Evolutionary conservation across 2,113 vertebrate species (phyloP).

Genomic region (Tupaia chinensis): DNA sequence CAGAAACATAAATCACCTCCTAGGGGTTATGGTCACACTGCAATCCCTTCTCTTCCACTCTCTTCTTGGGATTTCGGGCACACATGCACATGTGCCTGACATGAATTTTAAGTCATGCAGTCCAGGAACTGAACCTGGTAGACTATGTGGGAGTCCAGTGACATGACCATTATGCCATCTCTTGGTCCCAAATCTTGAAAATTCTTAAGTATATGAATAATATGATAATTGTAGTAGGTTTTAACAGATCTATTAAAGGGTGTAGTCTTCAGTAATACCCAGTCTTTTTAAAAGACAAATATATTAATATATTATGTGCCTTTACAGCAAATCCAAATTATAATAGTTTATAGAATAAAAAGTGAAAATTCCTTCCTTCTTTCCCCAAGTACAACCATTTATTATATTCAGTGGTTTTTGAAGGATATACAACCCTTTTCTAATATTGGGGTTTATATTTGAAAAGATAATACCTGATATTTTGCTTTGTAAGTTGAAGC

Average conservation of each 20-base stretch:
- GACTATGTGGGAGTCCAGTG: no score
- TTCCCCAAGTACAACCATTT: neutral
- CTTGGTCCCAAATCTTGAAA: neutral
- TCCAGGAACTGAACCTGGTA: no score
- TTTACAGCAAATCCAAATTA: neutral
- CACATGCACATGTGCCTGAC: no score
- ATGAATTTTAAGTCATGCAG: no score
- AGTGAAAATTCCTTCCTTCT: neutral
- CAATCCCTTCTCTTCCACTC: no score
- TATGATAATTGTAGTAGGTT: neutral
- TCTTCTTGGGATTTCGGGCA: no score
- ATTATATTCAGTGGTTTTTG: neutral
- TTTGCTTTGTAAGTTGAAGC: neutral
- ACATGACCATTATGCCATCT: no score
- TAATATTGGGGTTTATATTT: neutral
- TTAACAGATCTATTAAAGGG: neutral
- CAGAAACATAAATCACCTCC: no score
- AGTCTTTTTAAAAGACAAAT: neutral
- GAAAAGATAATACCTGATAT: neutral
- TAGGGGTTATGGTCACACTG: no score
- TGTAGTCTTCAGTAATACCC: neutral
- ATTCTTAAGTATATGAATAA: neutral
- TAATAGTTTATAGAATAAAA: neutral
- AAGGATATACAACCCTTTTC: neutral
- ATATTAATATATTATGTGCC: neutral